Conservation (phyloP, 2,797 vertebrate genomes). For the Mus caroli region DNA sequence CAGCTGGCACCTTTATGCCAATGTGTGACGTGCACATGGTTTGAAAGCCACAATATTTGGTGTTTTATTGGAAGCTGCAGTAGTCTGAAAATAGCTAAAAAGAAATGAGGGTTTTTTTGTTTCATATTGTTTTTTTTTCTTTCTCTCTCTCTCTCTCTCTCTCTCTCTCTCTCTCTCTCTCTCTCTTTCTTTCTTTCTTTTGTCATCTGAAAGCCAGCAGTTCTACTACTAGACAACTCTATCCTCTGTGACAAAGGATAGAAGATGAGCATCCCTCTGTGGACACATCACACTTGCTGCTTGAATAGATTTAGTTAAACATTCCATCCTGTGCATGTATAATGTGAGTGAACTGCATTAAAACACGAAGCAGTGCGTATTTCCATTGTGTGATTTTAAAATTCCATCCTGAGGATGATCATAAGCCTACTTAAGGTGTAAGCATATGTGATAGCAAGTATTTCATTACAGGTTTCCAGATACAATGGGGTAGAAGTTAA, state of each 20-base stretch:
- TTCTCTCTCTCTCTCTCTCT: no score
- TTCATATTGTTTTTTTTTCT: background rate
- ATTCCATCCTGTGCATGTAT: slow-evolving; percentile 6
- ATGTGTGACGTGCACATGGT: background rate
- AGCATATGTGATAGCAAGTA: background rate
- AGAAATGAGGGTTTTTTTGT: background rate
- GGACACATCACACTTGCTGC: background rate
- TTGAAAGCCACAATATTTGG: slow-evolving; percentile 10
- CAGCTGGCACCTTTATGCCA: background rate
- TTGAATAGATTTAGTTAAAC: background rate
- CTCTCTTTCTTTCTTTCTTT: no score
- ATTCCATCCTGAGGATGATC: background rate
- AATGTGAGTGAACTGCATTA: background rate
- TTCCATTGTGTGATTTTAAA: slow-evolving; percentile 11
- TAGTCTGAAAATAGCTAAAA: background rate
- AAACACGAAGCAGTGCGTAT: slow-evolving; percentile 3
- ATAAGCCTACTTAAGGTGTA: background rate
- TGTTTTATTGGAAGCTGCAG: background rate
- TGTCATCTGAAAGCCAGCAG: slow-evolving; percentile 56
- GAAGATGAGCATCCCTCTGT: background rate
- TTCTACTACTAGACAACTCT: background rate
- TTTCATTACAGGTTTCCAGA: slow-evolving; percentile 31
- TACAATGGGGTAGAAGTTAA: background rate
- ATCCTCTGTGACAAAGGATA: background rate
- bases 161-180: background rate